A percentile compares a stretch with the other conserved stretches of the same genome.
phyloP scores from a whole-genome alignment of 2,888 invertebrate species.

The Chalcis sispes region DNA sequence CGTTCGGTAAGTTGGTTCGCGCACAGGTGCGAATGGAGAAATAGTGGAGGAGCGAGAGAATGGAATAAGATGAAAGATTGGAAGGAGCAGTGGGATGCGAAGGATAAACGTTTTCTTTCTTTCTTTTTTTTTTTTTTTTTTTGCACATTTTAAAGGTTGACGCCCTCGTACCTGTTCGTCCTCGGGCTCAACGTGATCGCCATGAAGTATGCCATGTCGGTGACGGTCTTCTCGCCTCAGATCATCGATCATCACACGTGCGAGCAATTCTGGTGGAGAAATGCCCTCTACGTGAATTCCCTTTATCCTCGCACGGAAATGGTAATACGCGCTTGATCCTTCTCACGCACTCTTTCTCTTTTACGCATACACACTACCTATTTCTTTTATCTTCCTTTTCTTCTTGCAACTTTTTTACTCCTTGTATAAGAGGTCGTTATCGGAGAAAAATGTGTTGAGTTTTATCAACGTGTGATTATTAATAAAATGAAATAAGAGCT shows the following conservation, averaged over 20 bases:
- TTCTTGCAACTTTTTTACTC: background rate
- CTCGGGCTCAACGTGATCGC: slow-evolving; percentile 78
- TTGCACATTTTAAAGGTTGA: slow-evolving; percentile 75
- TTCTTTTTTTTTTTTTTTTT: slow-evolving; percentile 11
- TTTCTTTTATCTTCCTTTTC: background rate
- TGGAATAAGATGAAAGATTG: background rate
- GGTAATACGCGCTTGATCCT: no score
- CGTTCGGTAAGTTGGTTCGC: slow-evolving; percentile 77
- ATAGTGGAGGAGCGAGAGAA: slow-evolving; percentile 10
- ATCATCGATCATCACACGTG: slow-evolving; percentile 80
- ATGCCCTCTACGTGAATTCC: slow-evolving; percentile 81
- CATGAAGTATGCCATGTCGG: slow-evolving; percentile 76
- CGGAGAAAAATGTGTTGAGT: background rate
- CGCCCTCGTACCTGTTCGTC: slow-evolving; percentile 80
- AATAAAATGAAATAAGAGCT: no score
- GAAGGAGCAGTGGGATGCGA: background rate
- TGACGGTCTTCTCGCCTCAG: slow-evolving; percentile 78
- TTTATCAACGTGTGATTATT: background rate
- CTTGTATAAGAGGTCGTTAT: background rate
- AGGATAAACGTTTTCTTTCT: background rate
- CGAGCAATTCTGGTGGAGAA: slow-evolving; percentile 81
- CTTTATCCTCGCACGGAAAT: slow-evolving; percentile 79
- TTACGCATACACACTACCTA: slow-evolving; percentile 9
- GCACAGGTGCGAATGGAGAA: background rate
- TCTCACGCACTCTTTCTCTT: background rate